phyloP scores from a whole-genome alignment of 1,140 invertebrate genomes.

The Pomacea maculata region DNA sequence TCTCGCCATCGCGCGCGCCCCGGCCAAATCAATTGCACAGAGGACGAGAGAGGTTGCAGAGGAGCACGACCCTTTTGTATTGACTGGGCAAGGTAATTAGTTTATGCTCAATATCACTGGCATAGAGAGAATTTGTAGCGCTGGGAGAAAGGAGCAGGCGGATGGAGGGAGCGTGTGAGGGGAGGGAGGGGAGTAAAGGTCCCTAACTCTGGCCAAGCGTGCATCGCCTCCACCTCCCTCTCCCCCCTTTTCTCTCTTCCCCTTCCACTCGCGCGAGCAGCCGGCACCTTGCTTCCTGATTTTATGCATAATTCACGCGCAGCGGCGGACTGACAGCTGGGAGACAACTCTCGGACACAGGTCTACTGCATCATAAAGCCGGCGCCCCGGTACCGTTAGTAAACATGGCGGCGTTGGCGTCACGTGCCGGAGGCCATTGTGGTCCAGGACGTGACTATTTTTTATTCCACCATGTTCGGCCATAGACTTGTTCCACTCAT shows the following conservation, averaged over 20 bases:
- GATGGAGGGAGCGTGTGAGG: not conserved
- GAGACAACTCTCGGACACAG: not conserved
- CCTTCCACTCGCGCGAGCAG: not conserved
- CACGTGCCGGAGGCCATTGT: too few species aligned
- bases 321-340: not conserved
- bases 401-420: too few species aligned
- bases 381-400: too few species aligned
- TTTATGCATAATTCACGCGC: conserved; percentile 28
- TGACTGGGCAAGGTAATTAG: conserved; percentile 27
- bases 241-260: not conserved
- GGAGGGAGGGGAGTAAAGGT: not conserved
- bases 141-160: not conserved
- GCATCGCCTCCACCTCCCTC: not conserved
- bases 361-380: too few species aligned
- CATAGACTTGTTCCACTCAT: too few species aligned
- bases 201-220: not conserved
- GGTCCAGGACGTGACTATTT: too few species aligned
- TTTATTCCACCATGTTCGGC: too few species aligned
- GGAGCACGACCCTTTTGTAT: conserved; percentile 23
- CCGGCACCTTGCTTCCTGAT: conserved; percentile 14
- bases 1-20: not conserved
- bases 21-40: not conserved
- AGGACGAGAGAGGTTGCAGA: conserved; percentile 8
- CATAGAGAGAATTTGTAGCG: conserved; percentile 18
- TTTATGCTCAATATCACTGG: conserved; percentile 36